Percentiles rank a stretch among this genome's conserved stretches.
Evolutionary conservation across 2,888 invertebrate genomes (phyloP).

Genomic region (Pocota personata): DNA sequence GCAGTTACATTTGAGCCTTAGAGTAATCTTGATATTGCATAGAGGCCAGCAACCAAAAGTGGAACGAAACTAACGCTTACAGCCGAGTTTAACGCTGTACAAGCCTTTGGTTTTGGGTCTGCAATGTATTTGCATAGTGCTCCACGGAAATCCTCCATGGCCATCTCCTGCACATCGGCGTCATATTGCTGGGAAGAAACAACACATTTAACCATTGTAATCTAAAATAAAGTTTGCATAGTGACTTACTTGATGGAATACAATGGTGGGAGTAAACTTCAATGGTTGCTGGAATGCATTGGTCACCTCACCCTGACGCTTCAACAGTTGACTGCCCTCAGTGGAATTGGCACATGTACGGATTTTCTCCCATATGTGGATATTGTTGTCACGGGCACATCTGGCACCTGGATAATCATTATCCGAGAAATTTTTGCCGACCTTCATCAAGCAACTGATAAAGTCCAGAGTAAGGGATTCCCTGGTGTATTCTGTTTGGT

Average conservation of each 20-base stretch:
- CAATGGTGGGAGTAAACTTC: slow-evolving; percentile 87
- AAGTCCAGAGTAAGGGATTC: slow-evolving; percentile 81
- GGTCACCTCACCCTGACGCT: slow-evolving; percentile 84
- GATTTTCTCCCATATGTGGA: slow-evolving; percentile 83
- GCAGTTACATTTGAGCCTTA: slow-evolving; percentile 61
- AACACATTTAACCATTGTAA: slow-evolving; percentile 27
- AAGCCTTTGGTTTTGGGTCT: slow-evolving; percentile 79
- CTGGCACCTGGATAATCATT: slow-evolving; percentile 81
- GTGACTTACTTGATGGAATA: slow-evolving; percentile 85
- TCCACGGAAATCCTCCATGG: slow-evolving; percentile 84
- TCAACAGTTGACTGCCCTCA: slow-evolving; percentile 79
- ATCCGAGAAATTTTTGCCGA: slow-evolving; percentile 81
- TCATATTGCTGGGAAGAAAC: slow-evolving; percentile 84
- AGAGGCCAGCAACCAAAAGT: slow-evolving; percentile 77
- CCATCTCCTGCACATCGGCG: slow-evolving; percentile 84
- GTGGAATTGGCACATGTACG: slow-evolving; percentile 83
- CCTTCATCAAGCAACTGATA: slow-evolving; percentile 82
- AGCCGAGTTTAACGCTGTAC: slow-evolving; percentile 77
- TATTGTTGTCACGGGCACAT: slow-evolving; percentile 83
- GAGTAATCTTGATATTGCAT: slow-evolving; percentile 75
- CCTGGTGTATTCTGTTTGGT: slow-evolving; percentile 80
- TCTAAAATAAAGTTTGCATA: neutral
- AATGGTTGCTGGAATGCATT: slow-evolving; percentile 84
- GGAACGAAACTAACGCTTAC: slow-evolving; percentile 75
- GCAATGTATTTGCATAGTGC: slow-evolving; percentile 84